phyloP scores from a whole-genome alignment of 2,113 vertebrate species.

The Sturnus vulgaris region DNA sequence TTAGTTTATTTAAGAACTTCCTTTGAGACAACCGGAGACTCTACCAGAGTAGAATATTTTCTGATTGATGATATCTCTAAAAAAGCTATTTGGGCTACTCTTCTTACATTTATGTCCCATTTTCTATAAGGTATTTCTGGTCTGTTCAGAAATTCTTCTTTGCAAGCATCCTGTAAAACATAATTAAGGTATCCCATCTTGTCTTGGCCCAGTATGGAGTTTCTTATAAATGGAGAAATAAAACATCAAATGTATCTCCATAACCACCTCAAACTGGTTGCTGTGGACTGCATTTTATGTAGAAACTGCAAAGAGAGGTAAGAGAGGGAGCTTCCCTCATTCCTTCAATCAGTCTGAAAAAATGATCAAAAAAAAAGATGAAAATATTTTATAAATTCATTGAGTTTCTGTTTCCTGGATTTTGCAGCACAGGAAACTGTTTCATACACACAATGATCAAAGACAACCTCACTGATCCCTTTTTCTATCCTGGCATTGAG shows the following conservation, averaged over 20 bases:
- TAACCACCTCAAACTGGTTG: neutral
- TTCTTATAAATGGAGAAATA: neutral
- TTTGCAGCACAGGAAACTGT: neutral
- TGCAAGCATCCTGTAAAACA: constrained; percentile 9
- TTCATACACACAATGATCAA: neutral
- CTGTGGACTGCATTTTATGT: neutral
- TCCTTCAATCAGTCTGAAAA: neutral
- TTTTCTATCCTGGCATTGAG: neutral
- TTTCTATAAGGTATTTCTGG: constrained; percentile 2
- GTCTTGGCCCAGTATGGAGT: neutral
- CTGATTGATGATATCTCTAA: constrained; percentile 22
- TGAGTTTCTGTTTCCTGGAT: neutral
- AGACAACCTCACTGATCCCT: neutral
- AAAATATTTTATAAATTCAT: neutral
- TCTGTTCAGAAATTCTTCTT: constrained; percentile 18
- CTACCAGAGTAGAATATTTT: neutral
- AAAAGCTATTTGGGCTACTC: neutral
- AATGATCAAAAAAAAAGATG: neutral
- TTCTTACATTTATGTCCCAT: neutral
- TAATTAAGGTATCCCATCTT: constrained; percentile 11
- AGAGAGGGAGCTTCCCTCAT: neutral
- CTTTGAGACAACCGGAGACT: neutral
- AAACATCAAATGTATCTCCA: neutral
- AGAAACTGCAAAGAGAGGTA: neutral
- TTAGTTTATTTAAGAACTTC: neutral